Evolutionary conservation across 2,113 vertebrate species (phyloP).

Genomic region (Azemiops feae): DNA sequence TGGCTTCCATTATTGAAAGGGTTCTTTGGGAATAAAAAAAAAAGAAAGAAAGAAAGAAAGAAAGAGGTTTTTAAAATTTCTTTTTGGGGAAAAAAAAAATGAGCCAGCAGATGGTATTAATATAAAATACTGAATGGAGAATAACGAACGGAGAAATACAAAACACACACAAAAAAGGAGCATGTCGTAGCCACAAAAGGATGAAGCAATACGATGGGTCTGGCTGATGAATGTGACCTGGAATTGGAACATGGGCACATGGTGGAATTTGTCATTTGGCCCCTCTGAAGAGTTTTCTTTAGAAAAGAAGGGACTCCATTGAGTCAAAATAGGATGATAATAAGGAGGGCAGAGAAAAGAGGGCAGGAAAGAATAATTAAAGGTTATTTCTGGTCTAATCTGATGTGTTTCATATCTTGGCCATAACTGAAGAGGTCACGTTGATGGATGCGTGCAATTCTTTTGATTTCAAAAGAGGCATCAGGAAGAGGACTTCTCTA

Average conservation of each 20-base stretch:
- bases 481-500: neutral
- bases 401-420: neutral
- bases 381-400: neutral
- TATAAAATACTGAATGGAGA: slow-evolving; percentile 17
- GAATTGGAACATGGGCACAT: neutral
- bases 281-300: neutral
- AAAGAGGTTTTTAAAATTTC: neutral
- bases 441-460: neutral
- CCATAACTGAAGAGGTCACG: neutral
- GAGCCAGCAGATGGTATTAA: slow-evolving; percentile 25
- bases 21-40: neutral
- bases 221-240: neutral
- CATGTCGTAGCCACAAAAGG: neutral
- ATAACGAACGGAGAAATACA: slow-evolving; percentile 14
- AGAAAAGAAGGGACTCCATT: neutral
- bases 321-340: neutral
- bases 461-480: neutral
- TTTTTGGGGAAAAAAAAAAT: neutral
- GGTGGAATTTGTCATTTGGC: neutral
- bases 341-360: neutral
- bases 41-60: neutral
- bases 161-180: neutral
- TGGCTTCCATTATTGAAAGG: slow-evolving; percentile 10
- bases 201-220: neutral
- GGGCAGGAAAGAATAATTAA: neutral